Conservation (phyloP, 2,888 invertebrate species). For the Melipona beecheii region DNA sequence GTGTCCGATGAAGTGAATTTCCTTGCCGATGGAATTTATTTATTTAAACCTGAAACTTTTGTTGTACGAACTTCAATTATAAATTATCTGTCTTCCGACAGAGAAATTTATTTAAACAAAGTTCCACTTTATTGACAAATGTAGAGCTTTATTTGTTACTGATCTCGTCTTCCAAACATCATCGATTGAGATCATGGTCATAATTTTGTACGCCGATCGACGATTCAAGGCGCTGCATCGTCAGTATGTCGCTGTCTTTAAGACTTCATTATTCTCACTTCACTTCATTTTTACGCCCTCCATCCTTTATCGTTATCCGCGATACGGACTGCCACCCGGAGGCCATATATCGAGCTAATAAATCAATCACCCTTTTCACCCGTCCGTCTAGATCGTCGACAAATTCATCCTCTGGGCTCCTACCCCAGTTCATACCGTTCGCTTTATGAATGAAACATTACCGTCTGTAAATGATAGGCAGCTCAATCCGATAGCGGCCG, state of each 20-base stretch:
- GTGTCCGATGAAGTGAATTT: too few relatives aligned
- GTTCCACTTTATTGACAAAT: too few relatives aligned
- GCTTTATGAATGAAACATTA: constrained; percentile 22
- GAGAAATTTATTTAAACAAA: too few relatives aligned
- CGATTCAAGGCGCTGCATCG: neutral
- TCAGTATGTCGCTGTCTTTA: neutral
- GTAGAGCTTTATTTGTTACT: neutral
- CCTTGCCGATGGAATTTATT: too few relatives aligned
- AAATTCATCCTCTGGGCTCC: constrained; percentile 9
- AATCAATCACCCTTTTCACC: constrained; percentile 26
- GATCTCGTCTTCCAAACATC: neutral
- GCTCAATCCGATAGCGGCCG: neutral
- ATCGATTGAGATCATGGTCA: neutral
- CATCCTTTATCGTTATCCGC: constrained; percentile 9
- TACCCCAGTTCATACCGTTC: neutral
- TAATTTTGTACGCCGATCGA: neutral
- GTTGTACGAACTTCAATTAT: too few relatives aligned
- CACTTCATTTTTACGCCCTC: neutral
- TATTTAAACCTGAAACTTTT: too few relatives aligned
- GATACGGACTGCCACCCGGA: constrained; percentile 5
- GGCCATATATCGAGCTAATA: constrained; percentile 16
- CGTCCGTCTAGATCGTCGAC: constrained; percentile 5
- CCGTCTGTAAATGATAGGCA: neutral
- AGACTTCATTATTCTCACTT: neutral
- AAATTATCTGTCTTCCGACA: too few relatives aligned